phyloP scores from a whole-genome alignment of 1,140 invertebrate species.

The Ceratosolen fusciceps region DNA sequence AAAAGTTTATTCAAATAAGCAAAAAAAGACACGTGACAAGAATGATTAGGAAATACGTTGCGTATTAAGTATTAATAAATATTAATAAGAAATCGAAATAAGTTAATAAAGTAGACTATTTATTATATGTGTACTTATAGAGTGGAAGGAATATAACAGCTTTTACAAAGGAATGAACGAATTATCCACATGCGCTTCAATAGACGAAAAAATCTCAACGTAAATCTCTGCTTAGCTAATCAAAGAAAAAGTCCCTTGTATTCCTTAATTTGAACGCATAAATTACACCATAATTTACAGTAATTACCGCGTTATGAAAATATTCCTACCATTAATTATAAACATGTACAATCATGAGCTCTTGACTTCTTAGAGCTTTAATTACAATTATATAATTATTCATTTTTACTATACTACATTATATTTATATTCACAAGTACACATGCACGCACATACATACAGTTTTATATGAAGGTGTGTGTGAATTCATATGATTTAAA shows the following conservation, averaged over 20 bases:
- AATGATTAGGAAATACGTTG: too few species aligned
- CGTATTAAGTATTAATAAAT: background rate
- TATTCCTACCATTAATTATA: background rate
- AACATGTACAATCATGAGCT: conserved; percentile 21
- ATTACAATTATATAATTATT: conserved; percentile 26
- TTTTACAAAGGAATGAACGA: conserved; percentile 5
- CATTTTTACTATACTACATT: background rate
- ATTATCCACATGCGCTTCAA: background rate
- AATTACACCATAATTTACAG: background rate
- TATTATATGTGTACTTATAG: background rate
- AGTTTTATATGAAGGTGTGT: too few species aligned
- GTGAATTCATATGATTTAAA: too few species aligned
- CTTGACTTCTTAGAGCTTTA: conserved; percentile 16
- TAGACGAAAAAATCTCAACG: conserved; percentile 5
- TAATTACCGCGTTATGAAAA: background rate
- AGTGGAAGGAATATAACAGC: conserved; percentile 3
- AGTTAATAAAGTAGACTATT: conserved; percentile 6
- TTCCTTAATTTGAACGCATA: conserved; percentile 11
- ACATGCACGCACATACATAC: background rate
- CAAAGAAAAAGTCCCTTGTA: conserved; percentile 1
- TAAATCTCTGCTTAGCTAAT: conserved; percentile 20
- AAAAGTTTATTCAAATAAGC: too few species aligned
- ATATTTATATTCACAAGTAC: background rate
- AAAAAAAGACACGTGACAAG: too few species aligned
- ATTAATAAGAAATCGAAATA: conserved; percentile 8